These are phyloP conservation scores for Phragmatobia fuliginosa DNA, from an alignment of 2,888 invertebrate genomes.

Conservation along the genomic window DNA sequence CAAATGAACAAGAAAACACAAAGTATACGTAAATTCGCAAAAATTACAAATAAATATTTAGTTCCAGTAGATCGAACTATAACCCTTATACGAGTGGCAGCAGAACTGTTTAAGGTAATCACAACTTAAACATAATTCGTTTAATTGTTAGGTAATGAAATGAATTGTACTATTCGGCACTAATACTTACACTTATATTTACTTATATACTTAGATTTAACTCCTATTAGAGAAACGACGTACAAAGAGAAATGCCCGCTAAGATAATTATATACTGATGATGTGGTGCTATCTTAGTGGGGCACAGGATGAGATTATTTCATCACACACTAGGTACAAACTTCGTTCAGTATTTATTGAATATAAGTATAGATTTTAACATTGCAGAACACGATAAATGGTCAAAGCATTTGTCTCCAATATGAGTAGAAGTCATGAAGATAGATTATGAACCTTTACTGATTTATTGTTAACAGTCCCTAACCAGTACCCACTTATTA, in stretches of 20 bases:
- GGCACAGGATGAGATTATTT: constrained; percentile 60
- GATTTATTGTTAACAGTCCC: background rate
- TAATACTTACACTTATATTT: background rate
- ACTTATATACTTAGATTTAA: background rate
- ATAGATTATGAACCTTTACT: background rate
- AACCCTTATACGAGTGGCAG: too few relatives aligned
- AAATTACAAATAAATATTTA: background rate
- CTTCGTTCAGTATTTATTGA: constrained; percentile 32
- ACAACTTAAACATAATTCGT: background rate
- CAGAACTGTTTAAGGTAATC: too few relatives aligned
- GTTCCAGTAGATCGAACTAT: background rate
- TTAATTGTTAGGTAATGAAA: background rate
- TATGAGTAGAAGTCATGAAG: background rate
- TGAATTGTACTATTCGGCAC: background rate
- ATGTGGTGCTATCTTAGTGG: constrained; percentile 58
- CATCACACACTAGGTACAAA: constrained; percentile 43
- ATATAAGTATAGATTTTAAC: background rate
- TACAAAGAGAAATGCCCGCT: constrained; percentile 35
- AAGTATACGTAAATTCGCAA: background rate
- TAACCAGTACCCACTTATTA: background rate
- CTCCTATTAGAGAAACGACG: constrained; percentile 8
- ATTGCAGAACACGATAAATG: background rate
- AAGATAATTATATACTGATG: constrained; percentile 38
- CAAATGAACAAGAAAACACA: background rate
- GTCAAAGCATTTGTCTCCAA: background rate